Evolutionary conservation across 2,888 invertebrate genomes (phyloP), one percentile per base, ranked within the genome.

Genomic region (Orthosia gothica): DNA sequence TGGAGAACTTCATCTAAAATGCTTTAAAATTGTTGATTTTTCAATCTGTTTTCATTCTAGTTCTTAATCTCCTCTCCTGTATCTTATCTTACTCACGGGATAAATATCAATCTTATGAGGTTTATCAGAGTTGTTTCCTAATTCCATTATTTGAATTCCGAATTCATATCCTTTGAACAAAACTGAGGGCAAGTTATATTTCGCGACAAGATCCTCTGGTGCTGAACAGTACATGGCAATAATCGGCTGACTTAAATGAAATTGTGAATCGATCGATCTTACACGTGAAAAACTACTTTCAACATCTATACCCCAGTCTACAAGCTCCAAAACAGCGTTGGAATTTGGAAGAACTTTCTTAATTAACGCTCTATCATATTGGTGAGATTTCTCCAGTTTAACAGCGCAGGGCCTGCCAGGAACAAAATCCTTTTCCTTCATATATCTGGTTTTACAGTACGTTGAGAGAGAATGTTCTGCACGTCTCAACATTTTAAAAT

Each of bases 171-270:
- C 82, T 40, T 71, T 78, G n/a, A 71, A 71, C 40, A 86, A 75
- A 67, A 82, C 79, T 5, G 50, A 59, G 9, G 76, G 76, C 15
- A 80, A 52, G 1, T 59, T 59, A 15, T 57, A 52, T 20, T 57
- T n/a, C 70, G 62, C 73, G 11, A 62, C 23, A 58, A 86, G 79
- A 5, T 75, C 63, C 5, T 71, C 47, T 5, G 75, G 20, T n/a
- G 84, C 63, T 20, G 76, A 55, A 55, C 86, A 86, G 57, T 80
- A 78, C 1, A 84, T 79, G 5, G 86, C 86, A 61, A 80, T 32
- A 3, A 75, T 82, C 0, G 82, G 84, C 40, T 57, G 55, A 12
- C 16, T 23, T 62, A 70, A 57, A 63, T 69, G 75, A 15, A 57
- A 20, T 26, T 66, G 47, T 47, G 64, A 61, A 26, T 50, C 58